A percentile compares a stretch with the other conserved stretches of the same genome.
phyloP scores from a whole-genome alignment of 2,888 invertebrate genomes.

The Tinea pellionella region DNA sequence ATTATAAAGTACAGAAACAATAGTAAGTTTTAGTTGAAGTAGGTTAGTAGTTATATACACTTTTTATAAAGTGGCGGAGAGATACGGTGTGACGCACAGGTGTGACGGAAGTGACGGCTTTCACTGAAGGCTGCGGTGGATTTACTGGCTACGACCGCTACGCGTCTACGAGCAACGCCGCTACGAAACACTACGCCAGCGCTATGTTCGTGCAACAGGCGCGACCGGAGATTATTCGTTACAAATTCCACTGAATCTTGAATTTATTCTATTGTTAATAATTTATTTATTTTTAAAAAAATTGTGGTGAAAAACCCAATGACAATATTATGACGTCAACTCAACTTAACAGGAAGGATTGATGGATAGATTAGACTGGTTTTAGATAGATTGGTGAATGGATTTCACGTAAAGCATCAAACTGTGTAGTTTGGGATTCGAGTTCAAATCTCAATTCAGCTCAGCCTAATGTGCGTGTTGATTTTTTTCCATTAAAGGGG shows the following conservation, averaged over 20 bases:
- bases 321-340: too few relatives aligned
- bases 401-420: too few relatives aligned
- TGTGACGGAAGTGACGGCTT: slow-evolving; percentile 10
- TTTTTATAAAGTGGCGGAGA: background rate
- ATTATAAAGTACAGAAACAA: background rate
- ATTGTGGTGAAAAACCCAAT: too few relatives aligned
- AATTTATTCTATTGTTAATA: too few relatives aligned
- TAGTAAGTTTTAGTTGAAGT: background rate
- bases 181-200: slow-evolving; percentile 12
- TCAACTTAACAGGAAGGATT: too few relatives aligned
- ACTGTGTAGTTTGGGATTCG: too few relatives aligned
- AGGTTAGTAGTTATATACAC: slow-evolving; percentile 5
- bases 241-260: background rate
- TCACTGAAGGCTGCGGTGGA: slow-evolving; percentile 4
- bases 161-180: slow-evolving; percentile 23
- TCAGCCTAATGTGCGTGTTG: too few relatives aligned
- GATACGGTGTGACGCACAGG: background rate
- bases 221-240: slow-evolving; percentile 10
- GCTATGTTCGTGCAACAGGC: slow-evolving; percentile 12
- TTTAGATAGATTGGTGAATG: too few relatives aligned
- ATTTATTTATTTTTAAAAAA: too few relatives aligned
- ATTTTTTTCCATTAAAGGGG: too few relatives aligned
- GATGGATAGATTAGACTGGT: too few relatives aligned
- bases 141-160: slow-evolving; percentile 16
- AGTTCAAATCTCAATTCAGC: too few relatives aligned